Conservation (phyloP, 2,113 vertebrate species). For the Rutilus rutilus region DNA sequence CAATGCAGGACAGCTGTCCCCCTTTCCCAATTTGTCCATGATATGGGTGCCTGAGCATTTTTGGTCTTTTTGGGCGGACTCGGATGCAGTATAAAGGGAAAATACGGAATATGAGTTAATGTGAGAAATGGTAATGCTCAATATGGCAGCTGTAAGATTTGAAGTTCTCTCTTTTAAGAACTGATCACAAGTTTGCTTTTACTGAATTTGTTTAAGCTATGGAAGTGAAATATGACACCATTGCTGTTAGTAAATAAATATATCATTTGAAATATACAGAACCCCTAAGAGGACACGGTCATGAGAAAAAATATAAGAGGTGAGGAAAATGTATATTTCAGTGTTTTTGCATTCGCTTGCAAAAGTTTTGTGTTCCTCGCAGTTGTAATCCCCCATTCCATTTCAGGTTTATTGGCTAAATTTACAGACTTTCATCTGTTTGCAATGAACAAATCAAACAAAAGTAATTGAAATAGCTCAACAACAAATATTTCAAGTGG, state of each 20-base stretch:
- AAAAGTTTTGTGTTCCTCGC: not conserved
- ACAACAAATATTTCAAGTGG: no score
- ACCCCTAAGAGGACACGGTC: no score
- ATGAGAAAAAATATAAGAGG: no score
- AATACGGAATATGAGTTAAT: not conserved
- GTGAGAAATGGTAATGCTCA: not conserved
- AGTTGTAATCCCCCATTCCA: no score
- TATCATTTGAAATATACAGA: not conserved
- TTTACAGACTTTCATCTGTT: no score
- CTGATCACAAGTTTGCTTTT: not conserved
- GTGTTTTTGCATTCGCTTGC: not conserved
- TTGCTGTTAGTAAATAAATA: not conserved
- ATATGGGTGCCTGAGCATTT: not conserved
- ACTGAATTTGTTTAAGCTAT: not conserved
- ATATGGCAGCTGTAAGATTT: not conserved
- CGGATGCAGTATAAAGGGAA: not conserved
- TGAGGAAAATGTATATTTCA: not conserved
- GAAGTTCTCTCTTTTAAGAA: constrained; percentile 1
- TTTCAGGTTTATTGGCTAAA: no score
- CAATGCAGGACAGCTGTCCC: constrained; percentile 15
- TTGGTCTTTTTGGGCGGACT: not conserved
- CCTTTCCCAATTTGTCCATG: not conserved
- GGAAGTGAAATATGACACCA: not conserved
- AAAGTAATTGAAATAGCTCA: no score
- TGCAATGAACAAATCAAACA: no score